These are phyloP conservation scores for Colletes collaris DNA, from an alignment of 2,888 invertebrate species.

Conservation along the genomic window DNA sequence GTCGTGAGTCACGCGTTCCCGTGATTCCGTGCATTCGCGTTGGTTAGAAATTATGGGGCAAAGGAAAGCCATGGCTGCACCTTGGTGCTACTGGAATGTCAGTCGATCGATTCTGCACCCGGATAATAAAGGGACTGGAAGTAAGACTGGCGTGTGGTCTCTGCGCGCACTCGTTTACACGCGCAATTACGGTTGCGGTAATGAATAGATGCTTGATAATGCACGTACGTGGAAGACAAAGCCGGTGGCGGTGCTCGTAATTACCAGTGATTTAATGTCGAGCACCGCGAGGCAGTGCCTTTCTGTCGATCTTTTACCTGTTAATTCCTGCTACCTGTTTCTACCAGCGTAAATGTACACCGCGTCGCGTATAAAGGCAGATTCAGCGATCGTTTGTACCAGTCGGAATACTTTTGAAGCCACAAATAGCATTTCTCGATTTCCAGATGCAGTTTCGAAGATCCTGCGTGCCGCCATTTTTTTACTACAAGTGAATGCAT, in stretches of 20 bases:
- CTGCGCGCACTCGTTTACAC: conserved; percentile 32
- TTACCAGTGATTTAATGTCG: conserved; percentile 51
- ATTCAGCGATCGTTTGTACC: too few relatives aligned
- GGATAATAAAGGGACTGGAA: conserved; percentile 49
- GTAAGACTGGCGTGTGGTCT: conserved; percentile 29
- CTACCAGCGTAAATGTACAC: background rate
- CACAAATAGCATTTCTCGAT: too few relatives aligned
- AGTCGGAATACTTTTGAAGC: too few relatives aligned
- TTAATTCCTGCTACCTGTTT: conserved; percentile 16
- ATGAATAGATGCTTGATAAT: conserved; percentile 50
- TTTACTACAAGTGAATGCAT: too few relatives aligned
- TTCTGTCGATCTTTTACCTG: conserved; percentile 28
- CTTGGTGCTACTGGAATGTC: conserved; percentile 6
- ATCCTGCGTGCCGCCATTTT: too few relatives aligned
- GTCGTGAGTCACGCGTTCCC: conserved; percentile 54
- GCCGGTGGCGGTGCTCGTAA: conserved; percentile 37
- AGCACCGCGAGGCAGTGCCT: conserved; percentile 16
- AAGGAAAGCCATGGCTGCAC: conserved; percentile 26
- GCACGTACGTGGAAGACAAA: conserved; percentile 35
- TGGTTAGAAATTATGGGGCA: conserved; percentile 33
- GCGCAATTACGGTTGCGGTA: conserved; percentile 40
- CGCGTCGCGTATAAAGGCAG: too few relatives aligned
- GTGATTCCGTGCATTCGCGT: background rate
- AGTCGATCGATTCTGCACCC: conserved; percentile 51
- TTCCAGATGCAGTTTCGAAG: too few relatives aligned